Percentiles rank a stretch among this genome's conserved stretches.
These are phyloP conservation scores for Plutella xylostella DNA, from an alignment of 2,888 invertebrate species.

Conservation along the genomic window DNA sequence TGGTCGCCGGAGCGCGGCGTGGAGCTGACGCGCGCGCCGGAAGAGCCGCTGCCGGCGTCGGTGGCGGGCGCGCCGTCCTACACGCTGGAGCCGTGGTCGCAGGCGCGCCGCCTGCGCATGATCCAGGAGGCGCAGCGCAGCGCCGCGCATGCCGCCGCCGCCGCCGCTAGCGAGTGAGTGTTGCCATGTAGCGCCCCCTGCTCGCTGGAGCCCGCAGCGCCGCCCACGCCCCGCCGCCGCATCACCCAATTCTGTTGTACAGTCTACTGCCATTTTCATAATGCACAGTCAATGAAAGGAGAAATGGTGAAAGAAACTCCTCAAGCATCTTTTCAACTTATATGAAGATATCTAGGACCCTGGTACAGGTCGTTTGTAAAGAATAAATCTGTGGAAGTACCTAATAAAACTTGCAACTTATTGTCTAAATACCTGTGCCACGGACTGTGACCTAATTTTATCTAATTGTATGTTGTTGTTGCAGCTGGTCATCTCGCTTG, in stretches of 20 bases:
- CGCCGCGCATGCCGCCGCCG: constrained; percentile 28
- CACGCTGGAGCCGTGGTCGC: constrained; percentile 60
- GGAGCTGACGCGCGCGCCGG: constrained; percentile 43
- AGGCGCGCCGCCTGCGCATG: constrained; percentile 58
- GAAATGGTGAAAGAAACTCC: too few species aligned
- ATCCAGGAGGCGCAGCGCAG: constrained; percentile 55
- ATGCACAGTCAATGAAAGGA: too few species aligned
- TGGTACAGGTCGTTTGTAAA: too few species aligned
- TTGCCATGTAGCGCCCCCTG: not conserved
- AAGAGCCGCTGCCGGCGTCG: constrained; percentile 31
- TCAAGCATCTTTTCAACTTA: too few species aligned
- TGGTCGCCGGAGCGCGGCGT: constrained; percentile 56
- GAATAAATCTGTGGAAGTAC: too few species aligned
- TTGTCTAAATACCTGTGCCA: too few species aligned
- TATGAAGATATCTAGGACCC: too few species aligned
- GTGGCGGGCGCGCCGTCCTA: constrained; percentile 41
- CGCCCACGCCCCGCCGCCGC: not conserved
- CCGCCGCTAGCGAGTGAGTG: constrained; percentile 8
- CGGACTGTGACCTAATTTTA: too few species aligned
- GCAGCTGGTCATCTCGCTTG: constrained; percentile 36
- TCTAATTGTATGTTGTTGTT: too few species aligned
- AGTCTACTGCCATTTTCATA: too few species aligned
- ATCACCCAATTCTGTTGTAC: too few species aligned
- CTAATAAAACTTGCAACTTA: too few species aligned
- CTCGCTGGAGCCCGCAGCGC: not conserved